Conservation (phyloP, 2,888 invertebrate genomes). For the Anodontia alba region DNA sequence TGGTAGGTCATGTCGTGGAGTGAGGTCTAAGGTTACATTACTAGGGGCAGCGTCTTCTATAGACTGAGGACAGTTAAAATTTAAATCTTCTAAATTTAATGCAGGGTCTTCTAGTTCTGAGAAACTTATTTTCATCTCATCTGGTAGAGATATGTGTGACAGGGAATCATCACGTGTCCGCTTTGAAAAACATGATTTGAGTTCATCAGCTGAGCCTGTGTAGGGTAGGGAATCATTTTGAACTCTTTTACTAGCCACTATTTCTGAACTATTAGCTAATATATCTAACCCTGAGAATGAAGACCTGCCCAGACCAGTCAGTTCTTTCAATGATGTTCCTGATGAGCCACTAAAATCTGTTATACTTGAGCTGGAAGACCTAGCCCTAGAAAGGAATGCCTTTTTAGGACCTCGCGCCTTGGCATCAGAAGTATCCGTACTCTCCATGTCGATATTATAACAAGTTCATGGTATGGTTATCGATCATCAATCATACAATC, state of each 20-base stretch:
- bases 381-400: not conserved
- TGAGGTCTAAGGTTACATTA: constrained; percentile 22
- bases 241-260: not conserved
- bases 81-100: constrained; percentile 49
- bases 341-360: not conserved
- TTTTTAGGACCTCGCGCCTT: not conserved
- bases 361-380: constrained; percentile 1
- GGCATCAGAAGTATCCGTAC: not conserved
- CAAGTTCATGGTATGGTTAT: too few species aligned
- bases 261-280: not conserved
- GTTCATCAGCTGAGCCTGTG: not conserved
- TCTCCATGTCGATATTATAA: not conserved
- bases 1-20: constrained; percentile 20
- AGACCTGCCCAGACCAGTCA: not conserved
- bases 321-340: too few species aligned
- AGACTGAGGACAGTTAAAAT: constrained; percentile 10
- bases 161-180: constrained; percentile 28
- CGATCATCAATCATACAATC: too few species aligned
- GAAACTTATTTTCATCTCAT: constrained; percentile 54
- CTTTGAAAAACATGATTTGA: not conserved
- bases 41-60: constrained; percentile 19
- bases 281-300: not conserved
- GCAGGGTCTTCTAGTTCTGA: constrained; percentile 52
- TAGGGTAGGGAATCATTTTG: not conserved
- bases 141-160: constrained; percentile 49